Percentiles rank a stretch among this genome's conserved stretches.
These are phyloP conservation scores for Parasteatoda lunata DNA, from an alignment of 2,888 invertebrate genomes.

Conservation along the genomic window DNA sequence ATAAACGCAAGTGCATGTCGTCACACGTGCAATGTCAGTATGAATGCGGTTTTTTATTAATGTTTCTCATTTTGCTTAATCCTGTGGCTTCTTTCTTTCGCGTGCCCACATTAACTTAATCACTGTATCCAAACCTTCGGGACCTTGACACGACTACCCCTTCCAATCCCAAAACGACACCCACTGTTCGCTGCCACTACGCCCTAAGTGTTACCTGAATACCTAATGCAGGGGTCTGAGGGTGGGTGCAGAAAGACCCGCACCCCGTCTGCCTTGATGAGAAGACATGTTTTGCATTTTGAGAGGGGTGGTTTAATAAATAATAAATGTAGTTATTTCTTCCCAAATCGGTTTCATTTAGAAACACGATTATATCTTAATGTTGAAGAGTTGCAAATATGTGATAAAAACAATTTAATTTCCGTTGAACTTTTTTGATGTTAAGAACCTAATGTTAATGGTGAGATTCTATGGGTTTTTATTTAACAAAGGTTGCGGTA, in stretches of 20 bases:
- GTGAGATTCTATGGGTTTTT: no score
- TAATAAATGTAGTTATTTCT: not conserved
- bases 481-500: no score
- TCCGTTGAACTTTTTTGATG: no score
- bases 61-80: no score
- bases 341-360: not conserved
- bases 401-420: no score
- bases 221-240: constrained; percentile 52
- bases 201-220: constrained; percentile 63
- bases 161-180: constrained; percentile 42
- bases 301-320: constrained; percentile 5
- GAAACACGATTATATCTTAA: no score
- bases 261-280: constrained; percentile 25
- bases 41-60: no score
- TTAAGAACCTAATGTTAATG: no score
- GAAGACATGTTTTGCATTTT: constrained; percentile 6
- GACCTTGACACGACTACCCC: constrained; percentile 53
- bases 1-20: no score
- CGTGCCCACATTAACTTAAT: constrained; percentile 39
- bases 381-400: no score
- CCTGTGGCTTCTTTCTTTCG: not conserved
- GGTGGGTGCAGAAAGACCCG: constrained; percentile 23
- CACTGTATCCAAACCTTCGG: constrained; percentile 18
- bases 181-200: constrained; percentile 33
- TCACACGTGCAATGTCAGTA: no score